Base-by-base conservation (phyloP, 2,113 vertebrate genomes). In the Tetraodon nigroviridis region DNA sequence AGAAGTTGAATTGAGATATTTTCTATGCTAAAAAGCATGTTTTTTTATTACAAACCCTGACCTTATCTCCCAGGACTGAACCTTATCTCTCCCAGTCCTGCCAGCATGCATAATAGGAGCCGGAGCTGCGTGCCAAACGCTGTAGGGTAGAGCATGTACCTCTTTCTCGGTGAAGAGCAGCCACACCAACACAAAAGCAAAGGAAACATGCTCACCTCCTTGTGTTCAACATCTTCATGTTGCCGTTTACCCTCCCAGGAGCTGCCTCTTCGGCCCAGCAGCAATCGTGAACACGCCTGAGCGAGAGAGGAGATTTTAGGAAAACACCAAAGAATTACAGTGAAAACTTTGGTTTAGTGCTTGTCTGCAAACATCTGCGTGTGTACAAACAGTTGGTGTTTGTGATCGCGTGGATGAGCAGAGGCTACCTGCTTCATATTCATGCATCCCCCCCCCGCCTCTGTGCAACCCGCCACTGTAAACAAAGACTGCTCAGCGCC, bases 401-500 rank as follows among this genome's bases (percentile, higher is more conserved):
- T 3, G 51, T 53, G 52, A 51, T 22, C n/a, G 24, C 64, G 71
- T 77, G 80, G 54, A 74, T 51, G 10, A 63, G 50, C 61, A 59
- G 79, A 84, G 67, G 73, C 82, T 65, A 73, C 24, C 87, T 73
- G 40, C 70, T 90, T 81, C 55, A 85, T 86, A 90, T 89, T 92
- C 78, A 90, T 89, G 72, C 46, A 47, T 82, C 84, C 7, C n/a
- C 69, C 66, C 85, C 75, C n/a, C 68, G 65, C 85, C 74, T 75
- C 71, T 71, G 80, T 71, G 72, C 80, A 82, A 89, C 71, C 76
- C 86, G 87, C 66, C 73, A 67, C 62, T 86, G 71, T 89, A 92
- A 93, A 90, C 82, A 91, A 87, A 88, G 83, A 90, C 79, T 86
- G 91, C 89, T 90, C 89, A 90, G 82, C 71, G 76, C 16, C 56